A percentile compares a stretch with the other conserved stretches of the same genome.
These are phyloP conservation scores for Megaceryle alcyon DNA, from an alignment of 2,797 vertebrate species.

Conservation along the genomic window DNA sequence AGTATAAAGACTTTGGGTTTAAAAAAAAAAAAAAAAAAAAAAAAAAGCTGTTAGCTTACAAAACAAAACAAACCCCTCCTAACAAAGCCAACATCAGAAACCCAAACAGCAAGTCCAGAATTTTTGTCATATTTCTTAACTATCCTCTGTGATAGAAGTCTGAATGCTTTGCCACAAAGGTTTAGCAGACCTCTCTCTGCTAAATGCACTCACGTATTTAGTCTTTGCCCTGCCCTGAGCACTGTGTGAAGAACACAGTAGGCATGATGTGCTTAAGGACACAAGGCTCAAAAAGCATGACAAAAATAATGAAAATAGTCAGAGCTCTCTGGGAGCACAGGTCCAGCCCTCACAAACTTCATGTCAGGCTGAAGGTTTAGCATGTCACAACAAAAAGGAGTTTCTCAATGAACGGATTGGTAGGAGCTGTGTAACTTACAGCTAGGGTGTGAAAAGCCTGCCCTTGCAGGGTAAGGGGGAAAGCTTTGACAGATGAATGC, in stretches of 20 bases:
- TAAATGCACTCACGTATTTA: background rate
- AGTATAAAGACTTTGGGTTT: background rate
- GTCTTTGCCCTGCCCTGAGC: background rate
- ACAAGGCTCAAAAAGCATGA: rapidly evolving
- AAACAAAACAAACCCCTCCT: background rate
- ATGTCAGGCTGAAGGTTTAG: background rate
- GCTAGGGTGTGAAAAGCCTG: background rate
- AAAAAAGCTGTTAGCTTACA: too few relatives aligned
- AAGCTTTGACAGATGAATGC: background rate
- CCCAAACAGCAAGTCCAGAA: background rate
- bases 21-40: background rate
- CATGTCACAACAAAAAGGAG: background rate
- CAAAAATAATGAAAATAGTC: background rate
- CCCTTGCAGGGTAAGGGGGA: background rate
- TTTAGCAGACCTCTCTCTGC: background rate
- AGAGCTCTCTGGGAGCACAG: background rate
- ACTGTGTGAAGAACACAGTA: background rate
- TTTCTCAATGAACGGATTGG: background rate
- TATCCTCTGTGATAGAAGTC: background rate
- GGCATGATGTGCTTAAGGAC: background rate
- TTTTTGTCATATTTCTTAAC: background rate
- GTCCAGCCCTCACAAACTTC: background rate
- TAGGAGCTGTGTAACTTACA: background rate
- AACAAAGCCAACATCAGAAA: background rate
- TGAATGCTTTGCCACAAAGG: background rate